Percentiles rank a stretch among this genome's conserved stretches.
Evolutionary conservation across 2,113 vertebrate species (phyloP).

Genomic region (Gallinago paraguaiae): DNA sequence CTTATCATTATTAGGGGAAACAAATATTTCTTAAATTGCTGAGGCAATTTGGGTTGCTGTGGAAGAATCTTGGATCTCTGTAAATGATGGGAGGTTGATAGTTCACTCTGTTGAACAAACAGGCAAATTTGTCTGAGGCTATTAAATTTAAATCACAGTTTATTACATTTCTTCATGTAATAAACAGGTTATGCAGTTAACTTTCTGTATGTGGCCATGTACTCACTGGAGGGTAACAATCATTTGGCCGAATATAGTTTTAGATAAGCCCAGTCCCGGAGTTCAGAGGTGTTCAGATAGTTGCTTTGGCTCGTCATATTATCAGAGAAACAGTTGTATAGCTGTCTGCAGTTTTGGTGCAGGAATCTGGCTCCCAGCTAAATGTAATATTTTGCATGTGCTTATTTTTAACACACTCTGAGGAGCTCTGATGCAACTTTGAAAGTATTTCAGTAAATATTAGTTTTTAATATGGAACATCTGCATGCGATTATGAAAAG

Average conservation of each 20-base stretch:
- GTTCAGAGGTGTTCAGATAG: conserved; percentile 34
- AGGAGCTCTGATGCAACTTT: conserved; percentile 54
- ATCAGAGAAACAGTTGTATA: not conserved
- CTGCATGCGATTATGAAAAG: not conserved
- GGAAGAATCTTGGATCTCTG: not conserved
- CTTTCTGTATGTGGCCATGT: conserved; percentile 27
- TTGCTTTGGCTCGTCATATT: conserved; percentile 15
- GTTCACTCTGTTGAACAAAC: conserved; percentile 19
- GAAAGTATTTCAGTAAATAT: conserved; percentile 63
- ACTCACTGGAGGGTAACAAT: conserved; percentile 34
- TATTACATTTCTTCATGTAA: conserved; percentile 27
- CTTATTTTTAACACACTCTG: conserved; percentile 57
- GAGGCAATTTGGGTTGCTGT: not conserved
- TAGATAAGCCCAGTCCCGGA: conserved; percentile 12
- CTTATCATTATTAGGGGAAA: conserved; percentile 9
- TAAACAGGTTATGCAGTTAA: not conserved
- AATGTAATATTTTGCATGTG: conserved; percentile 45
- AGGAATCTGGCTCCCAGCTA: conserved; percentile 31
- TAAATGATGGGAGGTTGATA: not conserved
- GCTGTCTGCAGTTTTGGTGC: not conserved
- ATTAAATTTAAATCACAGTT: conserved; percentile 46
- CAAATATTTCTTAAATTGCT: not conserved
- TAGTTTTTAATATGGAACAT: conserved; percentile 62
- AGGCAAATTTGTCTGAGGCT: conserved; percentile 4
- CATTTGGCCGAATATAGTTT: not conserved